Percentiles rank a stretch among this genome's conserved stretches.
Conservation (phyloP, 2,113 vertebrate species). For the Chionodraco myersi region DNA sequence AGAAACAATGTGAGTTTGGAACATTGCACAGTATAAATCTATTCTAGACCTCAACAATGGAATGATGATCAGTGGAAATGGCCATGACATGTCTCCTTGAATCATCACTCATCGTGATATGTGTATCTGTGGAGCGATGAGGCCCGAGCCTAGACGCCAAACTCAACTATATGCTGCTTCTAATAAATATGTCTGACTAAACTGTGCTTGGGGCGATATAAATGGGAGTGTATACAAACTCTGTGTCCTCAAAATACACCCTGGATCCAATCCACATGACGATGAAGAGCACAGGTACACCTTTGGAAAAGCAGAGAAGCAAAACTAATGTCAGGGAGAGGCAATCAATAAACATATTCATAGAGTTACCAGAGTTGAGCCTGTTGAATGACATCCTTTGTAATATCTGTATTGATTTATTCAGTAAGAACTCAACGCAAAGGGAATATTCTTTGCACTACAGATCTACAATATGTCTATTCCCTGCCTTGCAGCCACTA, state of each 20-base stretch:
- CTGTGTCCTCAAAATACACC: conserved; percentile 91
- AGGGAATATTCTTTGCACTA: neutral
- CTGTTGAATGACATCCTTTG: neutral
- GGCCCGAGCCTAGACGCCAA: too few relatives aligned
- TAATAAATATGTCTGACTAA: too few relatives aligned
- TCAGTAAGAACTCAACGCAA: conserved; percentile 1
- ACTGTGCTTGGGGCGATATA: neutral
- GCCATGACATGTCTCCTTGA: too few relatives aligned
- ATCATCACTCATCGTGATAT: too few relatives aligned
- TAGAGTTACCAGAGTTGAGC: neutral
- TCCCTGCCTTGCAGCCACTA: neutral
- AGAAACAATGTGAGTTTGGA: too few relatives aligned
- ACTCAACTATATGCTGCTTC: too few relatives aligned
- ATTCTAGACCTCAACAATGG: too few relatives aligned
- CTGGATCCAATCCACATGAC: conserved; percentile 88
- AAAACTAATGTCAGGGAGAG: conserved; percentile 6
- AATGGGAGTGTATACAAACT: conserved; percentile 82
- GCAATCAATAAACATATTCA: conserved; percentile 32
- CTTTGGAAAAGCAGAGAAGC: conserved; percentile 74
- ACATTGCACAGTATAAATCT: too few relatives aligned
- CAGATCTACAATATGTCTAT: neutral
- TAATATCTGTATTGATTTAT: neutral
- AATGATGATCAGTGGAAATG: too few relatives aligned
- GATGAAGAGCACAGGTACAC: conserved; percentile 90
- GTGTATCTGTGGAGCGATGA: too few relatives aligned